These are phyloP conservation scores for Norana najaformis DNA, from an alignment of 2,888 invertebrate genomes.

Conservation along the genomic window DNA sequence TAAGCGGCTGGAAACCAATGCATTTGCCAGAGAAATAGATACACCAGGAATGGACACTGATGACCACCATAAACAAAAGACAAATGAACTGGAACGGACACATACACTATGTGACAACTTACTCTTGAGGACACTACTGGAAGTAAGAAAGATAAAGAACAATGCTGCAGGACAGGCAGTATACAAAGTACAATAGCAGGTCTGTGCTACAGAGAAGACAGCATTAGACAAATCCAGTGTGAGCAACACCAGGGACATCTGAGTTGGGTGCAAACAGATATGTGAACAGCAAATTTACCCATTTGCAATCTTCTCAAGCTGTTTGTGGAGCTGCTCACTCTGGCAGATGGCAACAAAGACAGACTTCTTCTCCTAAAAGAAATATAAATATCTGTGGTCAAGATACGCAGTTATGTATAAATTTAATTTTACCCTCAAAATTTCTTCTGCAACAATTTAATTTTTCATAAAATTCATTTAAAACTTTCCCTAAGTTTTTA, in stretches of 20 bases:
- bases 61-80: not conserved
- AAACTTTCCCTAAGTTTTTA: not conserved
- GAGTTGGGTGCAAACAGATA: not conserved
- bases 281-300: constrained; percentile 67
- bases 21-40: too few relatives aligned
- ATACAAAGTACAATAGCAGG: not conserved
- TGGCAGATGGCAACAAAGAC: constrained; percentile 79
- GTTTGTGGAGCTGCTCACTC: constrained; percentile 95
- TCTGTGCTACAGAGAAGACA: not conserved
- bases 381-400: not conserved
- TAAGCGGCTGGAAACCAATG: too few relatives aligned
- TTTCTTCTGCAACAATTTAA: not conserved
- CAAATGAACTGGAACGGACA: not conserved
- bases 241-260: not conserved
- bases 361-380: constrained; percentile 71
- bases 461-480: not conserved
- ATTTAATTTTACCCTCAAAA: not conserved
- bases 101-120: not conserved
- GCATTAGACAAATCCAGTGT: not conserved
- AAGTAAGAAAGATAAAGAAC: not conserved
- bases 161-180: not conserved
- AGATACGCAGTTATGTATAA: not conserved
- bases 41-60: not conserved
- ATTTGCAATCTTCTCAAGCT: constrained; percentile 97
- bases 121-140: not conserved